Conservation (phyloP, 2,888 invertebrate genomes). For the Metacarcinus magister region DNA sequence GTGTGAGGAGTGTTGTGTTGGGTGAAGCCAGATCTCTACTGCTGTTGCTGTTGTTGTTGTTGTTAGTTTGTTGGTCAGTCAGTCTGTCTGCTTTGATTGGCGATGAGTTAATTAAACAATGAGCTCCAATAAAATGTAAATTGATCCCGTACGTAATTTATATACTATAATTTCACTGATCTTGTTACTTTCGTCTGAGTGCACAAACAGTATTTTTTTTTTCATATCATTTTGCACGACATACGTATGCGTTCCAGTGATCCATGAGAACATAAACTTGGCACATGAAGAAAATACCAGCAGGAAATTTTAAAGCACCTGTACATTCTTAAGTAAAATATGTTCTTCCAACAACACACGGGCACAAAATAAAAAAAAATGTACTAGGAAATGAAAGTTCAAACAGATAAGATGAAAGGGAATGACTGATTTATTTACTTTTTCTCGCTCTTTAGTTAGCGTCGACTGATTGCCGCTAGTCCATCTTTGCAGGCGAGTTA, state of each 20-base stretch:
- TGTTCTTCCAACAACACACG: background rate
- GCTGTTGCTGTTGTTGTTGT: background rate
- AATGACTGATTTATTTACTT: conserved; percentile 20
- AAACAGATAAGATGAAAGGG: conserved; percentile 7
- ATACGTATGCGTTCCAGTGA: too few species aligned
- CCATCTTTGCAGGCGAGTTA: background rate
- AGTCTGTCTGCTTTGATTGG: background rate
- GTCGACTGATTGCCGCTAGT: background rate
- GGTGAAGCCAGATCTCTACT: background rate
- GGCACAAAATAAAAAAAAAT: background rate
- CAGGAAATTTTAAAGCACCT: background rate
- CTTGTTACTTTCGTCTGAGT: background rate
- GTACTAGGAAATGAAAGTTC: background rate
- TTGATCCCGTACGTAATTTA: background rate
- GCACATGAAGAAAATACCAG: background rate
- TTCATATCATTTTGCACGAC: background rate
- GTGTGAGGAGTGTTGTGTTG: background rate
- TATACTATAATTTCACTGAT: background rate
- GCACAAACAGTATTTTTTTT: background rate
- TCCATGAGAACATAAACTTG: too few species aligned
- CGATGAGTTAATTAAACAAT: background rate
- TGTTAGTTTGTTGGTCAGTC: background rate
- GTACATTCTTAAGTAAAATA: background rate
- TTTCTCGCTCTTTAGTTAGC: background rate
- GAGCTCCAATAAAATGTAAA: background rate